These are phyloP conservation scores for Ophiothrix spiculata DNA, from an alignment of 35 echinoderm and acorn worm genomes.

Conservation along the genomic window DNA sequence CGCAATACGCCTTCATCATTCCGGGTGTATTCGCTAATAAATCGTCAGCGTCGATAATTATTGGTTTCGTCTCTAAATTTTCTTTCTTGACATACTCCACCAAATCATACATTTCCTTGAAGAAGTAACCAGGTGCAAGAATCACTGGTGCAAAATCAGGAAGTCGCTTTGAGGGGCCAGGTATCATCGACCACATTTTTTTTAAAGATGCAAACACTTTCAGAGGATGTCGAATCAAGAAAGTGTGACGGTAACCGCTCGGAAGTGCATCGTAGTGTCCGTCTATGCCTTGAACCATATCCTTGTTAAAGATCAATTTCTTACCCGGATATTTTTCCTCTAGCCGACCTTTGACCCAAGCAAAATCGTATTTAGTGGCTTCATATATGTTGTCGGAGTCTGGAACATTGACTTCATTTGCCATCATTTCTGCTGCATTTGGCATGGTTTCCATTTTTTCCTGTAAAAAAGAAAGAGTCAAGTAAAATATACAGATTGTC, in stretches of 20 bases:
- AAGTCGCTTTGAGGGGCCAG: neutral
- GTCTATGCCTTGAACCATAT: neutral
- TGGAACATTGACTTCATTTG: too few species aligned
- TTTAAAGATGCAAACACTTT: neutral
- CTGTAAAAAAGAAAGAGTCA: too few species aligned
- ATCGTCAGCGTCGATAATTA: neutral
- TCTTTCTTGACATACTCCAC: neutral
- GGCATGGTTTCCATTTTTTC: too few species aligned
- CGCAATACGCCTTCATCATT: neutral
- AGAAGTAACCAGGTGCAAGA: neutral
- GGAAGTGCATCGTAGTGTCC: neutral
- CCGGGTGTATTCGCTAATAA: neutral
- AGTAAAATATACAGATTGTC: too few species aligned
- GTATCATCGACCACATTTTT: too few species aligned
- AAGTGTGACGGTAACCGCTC: neutral
- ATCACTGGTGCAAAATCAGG: neutral
- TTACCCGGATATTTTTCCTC: neutral
- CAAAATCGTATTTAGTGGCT: too few species aligned
- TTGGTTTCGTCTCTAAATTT: neutral
- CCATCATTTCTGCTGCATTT: too few species aligned
- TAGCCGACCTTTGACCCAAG: neutral
- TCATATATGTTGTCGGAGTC: too few species aligned
- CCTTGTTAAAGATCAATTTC: neutral
- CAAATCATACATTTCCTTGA: neutral
- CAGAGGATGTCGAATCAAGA: neutral